Percentiles rank a stretch among this genome's conserved stretches.
Conservation (phyloP, 2,113 vertebrate genomes). For the Cynopterus brachyotis region DNA sequence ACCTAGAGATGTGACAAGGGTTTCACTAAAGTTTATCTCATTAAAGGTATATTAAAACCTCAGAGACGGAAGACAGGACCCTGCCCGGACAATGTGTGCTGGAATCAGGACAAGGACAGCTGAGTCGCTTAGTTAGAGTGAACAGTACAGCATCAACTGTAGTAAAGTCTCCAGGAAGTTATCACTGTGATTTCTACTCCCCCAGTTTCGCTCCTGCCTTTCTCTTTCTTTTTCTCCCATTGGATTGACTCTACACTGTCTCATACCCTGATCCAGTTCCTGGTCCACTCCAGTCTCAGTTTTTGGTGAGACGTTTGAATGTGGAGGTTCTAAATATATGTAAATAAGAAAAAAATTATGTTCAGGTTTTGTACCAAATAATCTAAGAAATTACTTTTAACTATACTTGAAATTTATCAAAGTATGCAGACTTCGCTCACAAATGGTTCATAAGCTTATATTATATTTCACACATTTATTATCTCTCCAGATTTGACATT, state of each 20-base stretch:
- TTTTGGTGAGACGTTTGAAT: neutral
- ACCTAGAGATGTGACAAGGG: neutral
- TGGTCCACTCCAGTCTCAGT: neutral
- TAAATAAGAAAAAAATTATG: neutral
- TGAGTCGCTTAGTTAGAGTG: neutral
- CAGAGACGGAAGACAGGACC: neutral
- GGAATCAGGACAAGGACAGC: neutral
- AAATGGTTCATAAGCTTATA: neutral
- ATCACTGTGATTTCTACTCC: neutral
- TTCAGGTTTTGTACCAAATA: neutral
- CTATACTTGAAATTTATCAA: neutral
- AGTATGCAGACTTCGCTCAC: neutral
- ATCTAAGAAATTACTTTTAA: neutral
- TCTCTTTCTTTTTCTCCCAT: neutral
- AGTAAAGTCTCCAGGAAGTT: neutral
- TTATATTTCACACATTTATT: neutral
- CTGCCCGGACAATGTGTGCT: neutral
- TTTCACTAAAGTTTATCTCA: neutral
- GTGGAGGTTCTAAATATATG: neutral
- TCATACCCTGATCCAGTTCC: neutral
- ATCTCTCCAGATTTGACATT: slow-evolving; percentile 80
- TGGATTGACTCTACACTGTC: neutral
- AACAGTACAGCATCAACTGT: neutral
- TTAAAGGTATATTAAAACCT: neutral
- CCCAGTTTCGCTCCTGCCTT: neutral